A percentile compares a stretch with the other conserved stretches of the same genome.
These are phyloP conservation scores for Pangasius macronema DNA, from an alignment of 2,797 vertebrate species.

Conservation along the genomic window DNA sequence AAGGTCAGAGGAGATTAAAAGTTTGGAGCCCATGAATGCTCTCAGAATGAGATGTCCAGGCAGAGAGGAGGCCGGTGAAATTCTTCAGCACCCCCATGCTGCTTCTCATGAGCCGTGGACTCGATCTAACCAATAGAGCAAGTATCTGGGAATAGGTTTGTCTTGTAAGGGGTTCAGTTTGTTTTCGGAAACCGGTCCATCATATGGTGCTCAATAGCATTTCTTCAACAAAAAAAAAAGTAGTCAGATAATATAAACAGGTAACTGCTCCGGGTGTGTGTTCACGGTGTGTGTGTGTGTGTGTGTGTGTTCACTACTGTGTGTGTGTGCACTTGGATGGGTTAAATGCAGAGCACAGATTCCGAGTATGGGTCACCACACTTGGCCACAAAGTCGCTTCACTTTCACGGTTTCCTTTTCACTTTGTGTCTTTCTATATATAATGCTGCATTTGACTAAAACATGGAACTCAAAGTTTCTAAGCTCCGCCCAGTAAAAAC, in stretches of 20 bases:
- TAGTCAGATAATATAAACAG: no score
- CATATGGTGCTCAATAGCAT: neutral
- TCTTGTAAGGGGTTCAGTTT: neutral
- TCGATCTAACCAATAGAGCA: neutral
- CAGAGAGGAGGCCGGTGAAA: conserved; percentile 25
- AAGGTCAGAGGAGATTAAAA: conserved; percentile 66
- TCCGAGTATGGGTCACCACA: no score
- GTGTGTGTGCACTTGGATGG: no score
- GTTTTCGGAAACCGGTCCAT: neutral
- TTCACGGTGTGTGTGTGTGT: no score
- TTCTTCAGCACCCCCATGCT: neutral
- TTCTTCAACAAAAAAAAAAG: neutral
- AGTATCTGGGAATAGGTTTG: neutral
- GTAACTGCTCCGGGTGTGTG: no score
- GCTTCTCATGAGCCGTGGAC: conserved; percentile 12
- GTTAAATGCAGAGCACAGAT: no score
- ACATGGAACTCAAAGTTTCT: neutral
- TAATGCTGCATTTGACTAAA: neutral
- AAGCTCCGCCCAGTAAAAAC: neutral
- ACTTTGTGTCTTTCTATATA: neutral
- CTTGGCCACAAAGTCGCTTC: no score
- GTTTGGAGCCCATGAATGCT: conserved; percentile 47
- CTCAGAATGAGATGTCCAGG: conserved; percentile 11
- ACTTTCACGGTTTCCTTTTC: no score
- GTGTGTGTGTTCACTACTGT: no score